Evolutionary conservation across 2,113 vertebrate genomes (phyloP), one percentile per base, ranked within the genome.

Genomic region (Empidonax traillii): DNA sequence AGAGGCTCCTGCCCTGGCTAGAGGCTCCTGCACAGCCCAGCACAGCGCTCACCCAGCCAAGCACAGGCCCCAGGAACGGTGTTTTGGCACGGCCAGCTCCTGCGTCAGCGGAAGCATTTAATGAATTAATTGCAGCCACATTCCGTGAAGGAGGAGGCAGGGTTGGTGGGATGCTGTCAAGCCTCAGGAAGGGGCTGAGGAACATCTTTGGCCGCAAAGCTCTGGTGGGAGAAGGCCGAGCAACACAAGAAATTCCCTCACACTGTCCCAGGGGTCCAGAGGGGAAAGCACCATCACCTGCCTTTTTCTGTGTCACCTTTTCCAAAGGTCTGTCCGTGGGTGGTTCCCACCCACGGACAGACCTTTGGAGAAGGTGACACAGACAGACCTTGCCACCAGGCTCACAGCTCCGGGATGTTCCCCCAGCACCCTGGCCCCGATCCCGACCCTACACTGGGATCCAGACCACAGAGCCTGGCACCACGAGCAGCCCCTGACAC

Each of bases 111-210:
- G 91, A 94, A 93, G 68, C 9, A 2, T 85, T 84, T 80, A 90
- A 90, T 91, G 77, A 74, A 95, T 87, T 95, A 93, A 95, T 94
- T 91, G 74, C 79, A 92, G 86, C 35, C 75, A 31, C 35, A 7
- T 83, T 85, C 90, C 82, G 88, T 4, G 20, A 66, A 87, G 69
- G 78, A 82, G 69, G 65, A 87, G 68, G 77, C 75, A 77, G 81
- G 30, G 51, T 41, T 12, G 39, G 79, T 71, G 93, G 56, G 87
- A 89, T 63, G 82, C 78, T 93, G 63, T 80, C 39, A 59, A 25
- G 37, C 24, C 39, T 69, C n/a, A 4, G 47, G 69, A 85, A 94
- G 35, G 44, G 20, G 73, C 66, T 77, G 51, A 24, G 56, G 74
- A 94, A 75, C 52, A 72, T 67, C 82, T 91, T 5, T 67, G 80